These are phyloP conservation scores for Dioctria linearis DNA, from an alignment of 2,888 invertebrate genomes.

Conservation along the genomic window DNA sequence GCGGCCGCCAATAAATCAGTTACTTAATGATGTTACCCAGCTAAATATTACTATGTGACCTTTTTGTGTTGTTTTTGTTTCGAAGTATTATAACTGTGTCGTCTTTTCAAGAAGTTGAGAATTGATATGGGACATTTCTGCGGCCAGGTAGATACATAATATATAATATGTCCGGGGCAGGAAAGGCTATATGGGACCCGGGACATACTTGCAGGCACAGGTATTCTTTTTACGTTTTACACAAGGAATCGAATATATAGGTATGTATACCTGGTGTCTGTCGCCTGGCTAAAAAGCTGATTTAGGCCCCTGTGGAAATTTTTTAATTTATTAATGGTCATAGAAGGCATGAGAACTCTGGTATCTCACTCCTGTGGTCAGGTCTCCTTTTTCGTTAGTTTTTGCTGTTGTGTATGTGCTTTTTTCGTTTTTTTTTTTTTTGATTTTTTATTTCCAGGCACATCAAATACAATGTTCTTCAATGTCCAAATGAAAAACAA, in stretches of 20 bases:
- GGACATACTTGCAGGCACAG: conserved; percentile 36
- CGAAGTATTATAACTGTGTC: conserved; percentile 44
- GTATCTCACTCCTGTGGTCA: conserved; percentile 42
- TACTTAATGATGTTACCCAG: conserved; percentile 71
- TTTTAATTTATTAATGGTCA: conserved; percentile 54
- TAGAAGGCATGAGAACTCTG: conserved; percentile 49
- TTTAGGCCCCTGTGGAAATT: conserved; percentile 51
- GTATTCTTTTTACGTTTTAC: neutral
- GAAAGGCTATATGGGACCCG: neutral
- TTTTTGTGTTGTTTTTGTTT: conserved; percentile 53
- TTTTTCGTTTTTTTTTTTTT: conserved; percentile 12
- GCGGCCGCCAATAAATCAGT: conserved; percentile 71
- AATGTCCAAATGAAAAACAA: conserved; percentile 19
- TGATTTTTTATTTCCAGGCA: conserved; percentile 18
- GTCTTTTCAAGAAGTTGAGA: conserved; percentile 53
- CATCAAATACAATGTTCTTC: conserved; percentile 45
- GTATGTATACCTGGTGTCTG: conserved; percentile 29
- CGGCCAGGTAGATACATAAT: conserved; percentile 50
- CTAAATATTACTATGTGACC: conserved; percentile 62
- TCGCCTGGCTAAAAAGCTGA: conserved; percentile 40
- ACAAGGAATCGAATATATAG: conserved; percentile 37
- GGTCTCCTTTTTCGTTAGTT: conserved; percentile 19
- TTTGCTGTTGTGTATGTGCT: neutral
- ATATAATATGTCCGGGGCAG: conserved; percentile 38
- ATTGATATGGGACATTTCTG: conserved; percentile 58